Base-by-base conservation (phyloP, 2,113 vertebrate genomes). In the Fregetta grallaria region DNA sequence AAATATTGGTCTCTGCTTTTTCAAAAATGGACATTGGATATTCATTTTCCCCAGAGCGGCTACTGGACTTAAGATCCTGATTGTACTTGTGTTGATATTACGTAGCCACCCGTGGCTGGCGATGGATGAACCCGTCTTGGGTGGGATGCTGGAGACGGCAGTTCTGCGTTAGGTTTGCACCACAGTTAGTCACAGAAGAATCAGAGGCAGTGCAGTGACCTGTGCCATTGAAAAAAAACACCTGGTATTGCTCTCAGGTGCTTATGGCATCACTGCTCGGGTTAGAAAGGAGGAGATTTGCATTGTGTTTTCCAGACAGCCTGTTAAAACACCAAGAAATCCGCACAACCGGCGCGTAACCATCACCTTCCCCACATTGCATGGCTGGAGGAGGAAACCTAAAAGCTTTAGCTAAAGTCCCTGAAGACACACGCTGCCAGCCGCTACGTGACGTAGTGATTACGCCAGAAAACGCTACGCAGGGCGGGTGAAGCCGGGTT, bases 51-150 rank as follows among this genome's bases (percentile, higher is more conserved):
- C 23, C 2, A 2, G 17, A 50, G 19, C 3, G 1, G 22, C 25
- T 42, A 6, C 7, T 21, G 47, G 45, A 80, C 32, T 73, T 23
- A 34, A 36, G 22, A 36, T n/a, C 14, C 17, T 38, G 32, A 2
- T 42, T 21, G 23, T 25, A 9, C 29, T 17, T 34, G 8, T 26
- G 11, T 30, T 0, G 0, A 6, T 36, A 10, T 58, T 61, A 8
- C 2, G 6, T 8, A 70, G 67, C 26, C 18, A 11, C 49, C 4
- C 1, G 4, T 21, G 27, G 34, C 34, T 65, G 82, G 7, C 1
- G 11, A 79, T 0, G 0, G 27, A 11, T 34, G 58, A 66, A 30
- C 10, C 21, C 0, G 0, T 29, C 9, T 13, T 23, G 20, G 21
- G 22, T 55, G 34, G 52, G 26, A 34, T n/a, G 52, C 29, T 42